Evolutionary conservation across 1,140 invertebrate species (phyloP).

Genomic region (Drosophila pseudoananassae): DNA sequence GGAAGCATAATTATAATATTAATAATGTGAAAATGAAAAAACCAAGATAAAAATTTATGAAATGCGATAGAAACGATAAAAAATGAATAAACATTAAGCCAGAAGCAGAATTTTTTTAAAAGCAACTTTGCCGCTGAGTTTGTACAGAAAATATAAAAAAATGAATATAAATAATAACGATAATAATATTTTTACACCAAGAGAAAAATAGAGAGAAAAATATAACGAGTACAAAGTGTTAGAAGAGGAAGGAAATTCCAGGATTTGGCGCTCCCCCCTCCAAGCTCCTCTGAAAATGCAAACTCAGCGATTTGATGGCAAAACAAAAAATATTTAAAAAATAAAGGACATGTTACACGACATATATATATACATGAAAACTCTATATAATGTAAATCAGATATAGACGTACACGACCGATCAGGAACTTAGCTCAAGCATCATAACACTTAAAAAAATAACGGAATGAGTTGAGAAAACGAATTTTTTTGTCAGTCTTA

Average conservation of each 20-base stretch:
- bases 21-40: constrained; percentile 22
- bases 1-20: constrained; percentile 45
- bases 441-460: constrained; percentile 4
- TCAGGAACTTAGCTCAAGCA: constrained; percentile 64
- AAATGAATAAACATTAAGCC: constrained; percentile 19
- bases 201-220: constrained; percentile 25
- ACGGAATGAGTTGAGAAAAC: constrained; percentile 7
- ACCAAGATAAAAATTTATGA: constrained; percentile 3
- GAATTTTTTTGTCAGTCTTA: not conserved
- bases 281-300: constrained; percentile 20
- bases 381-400: constrained; percentile 25
- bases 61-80: constrained; percentile 10
- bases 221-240: constrained; percentile 74
- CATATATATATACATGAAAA: constrained; percentile 3
- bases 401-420: constrained; percentile 32
- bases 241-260: constrained; percentile 37
- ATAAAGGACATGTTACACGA: constrained; percentile 6
- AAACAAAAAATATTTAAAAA: constrained; percentile 1
- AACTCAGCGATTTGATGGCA: constrained; percentile 44
- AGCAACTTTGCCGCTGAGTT: constrained; percentile 65
- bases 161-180: constrained; percentile 44
- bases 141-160: constrained; percentile 47
- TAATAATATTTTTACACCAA: constrained; percentile 81
- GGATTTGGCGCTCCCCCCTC: constrained; percentile 35
- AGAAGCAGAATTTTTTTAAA: constrained; percentile 41